Conservation (phyloP, 2,113 vertebrate genomes). For the Neomonachus schauinslandi region DNA sequence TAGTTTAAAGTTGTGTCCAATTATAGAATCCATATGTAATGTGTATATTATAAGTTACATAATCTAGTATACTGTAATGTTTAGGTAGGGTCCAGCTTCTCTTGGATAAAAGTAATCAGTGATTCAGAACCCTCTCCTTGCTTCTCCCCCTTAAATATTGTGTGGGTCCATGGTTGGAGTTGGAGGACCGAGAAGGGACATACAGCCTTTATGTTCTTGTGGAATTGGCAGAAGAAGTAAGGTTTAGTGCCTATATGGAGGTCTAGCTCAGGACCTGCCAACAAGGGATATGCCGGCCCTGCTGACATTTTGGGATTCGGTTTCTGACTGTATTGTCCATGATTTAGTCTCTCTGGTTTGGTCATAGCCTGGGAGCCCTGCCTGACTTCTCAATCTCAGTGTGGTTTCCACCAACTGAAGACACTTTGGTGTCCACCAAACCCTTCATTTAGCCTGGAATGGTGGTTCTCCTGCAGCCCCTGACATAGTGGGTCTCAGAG, state of each 20-base stretch:
- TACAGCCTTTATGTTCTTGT: not conserved
- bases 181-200: not conserved
- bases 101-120: not conserved
- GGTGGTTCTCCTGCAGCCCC: not conserved
- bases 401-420: not conserved
- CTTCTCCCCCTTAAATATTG: not conserved
- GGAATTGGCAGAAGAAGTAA: not conserved
- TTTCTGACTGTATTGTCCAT: not conserved
- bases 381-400: not conserved
- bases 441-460: not conserved
- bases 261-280: not conserved
- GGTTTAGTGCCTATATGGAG: too few species aligned
- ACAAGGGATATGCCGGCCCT: rapidly evolving
- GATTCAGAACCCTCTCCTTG: not conserved
- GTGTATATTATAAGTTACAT: not conserved
- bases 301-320: not conserved
- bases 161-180: not conserved
- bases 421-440: too few species aligned
- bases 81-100: not conserved
- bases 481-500: not conserved
- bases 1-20: not conserved
- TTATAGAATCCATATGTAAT: not conserved
- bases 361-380: not conserved
- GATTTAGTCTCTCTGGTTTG: not conserved
- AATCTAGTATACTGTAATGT: not conserved